Evolutionary conservation across 2,888 invertebrate genomes (phyloP).

Genomic region (Thecocarcelia acutangulata): DNA sequence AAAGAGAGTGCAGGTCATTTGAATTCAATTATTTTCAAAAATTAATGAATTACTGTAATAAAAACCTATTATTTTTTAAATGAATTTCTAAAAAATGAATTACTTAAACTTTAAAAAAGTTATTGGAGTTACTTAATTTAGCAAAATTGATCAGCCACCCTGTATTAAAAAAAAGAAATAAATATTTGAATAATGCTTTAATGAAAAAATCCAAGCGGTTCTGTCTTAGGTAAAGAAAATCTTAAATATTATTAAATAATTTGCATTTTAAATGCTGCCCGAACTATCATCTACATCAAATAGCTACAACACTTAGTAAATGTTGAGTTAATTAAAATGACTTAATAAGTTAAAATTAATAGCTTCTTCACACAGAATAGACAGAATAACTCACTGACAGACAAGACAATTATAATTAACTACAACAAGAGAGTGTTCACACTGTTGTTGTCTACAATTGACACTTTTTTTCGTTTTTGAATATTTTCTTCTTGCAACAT

Average conservation of each 20-base stretch:
- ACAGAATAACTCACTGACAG: constrained; percentile 20
- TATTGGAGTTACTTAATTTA: too few relatives aligned
- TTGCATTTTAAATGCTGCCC: constrained; percentile 49
- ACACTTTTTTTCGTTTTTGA: constrained; percentile 22
- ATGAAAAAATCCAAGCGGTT: too few relatives aligned
- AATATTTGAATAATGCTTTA: too few relatives aligned
- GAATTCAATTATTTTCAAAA: too few relatives aligned
- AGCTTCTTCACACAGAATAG: constrained; percentile 42
- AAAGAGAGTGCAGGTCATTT: too few relatives aligned
- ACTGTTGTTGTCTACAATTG: constrained; percentile 30
- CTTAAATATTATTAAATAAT: constrained; percentile 46
- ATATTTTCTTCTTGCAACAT: constrained; percentile 33
- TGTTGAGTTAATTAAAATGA: constrained; percentile 61
- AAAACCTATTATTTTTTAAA: too few relatives aligned
- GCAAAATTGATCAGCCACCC: too few relatives aligned
- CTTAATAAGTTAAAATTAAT: constrained; percentile 64
- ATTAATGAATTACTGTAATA: too few relatives aligned
- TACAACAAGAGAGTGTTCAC: constrained; percentile 14
- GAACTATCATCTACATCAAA: neutral
- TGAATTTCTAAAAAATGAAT: too few relatives aligned
- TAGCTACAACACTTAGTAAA: constrained; percentile 22
- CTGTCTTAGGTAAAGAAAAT: constrained; percentile 12
- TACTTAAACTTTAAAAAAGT: too few relatives aligned
- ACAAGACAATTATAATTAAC: constrained; percentile 38
- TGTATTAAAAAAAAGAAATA: too few relatives aligned